Conservation (phyloP, 2,797 vertebrate genomes). For the Alfaro cultratus region DNA sequence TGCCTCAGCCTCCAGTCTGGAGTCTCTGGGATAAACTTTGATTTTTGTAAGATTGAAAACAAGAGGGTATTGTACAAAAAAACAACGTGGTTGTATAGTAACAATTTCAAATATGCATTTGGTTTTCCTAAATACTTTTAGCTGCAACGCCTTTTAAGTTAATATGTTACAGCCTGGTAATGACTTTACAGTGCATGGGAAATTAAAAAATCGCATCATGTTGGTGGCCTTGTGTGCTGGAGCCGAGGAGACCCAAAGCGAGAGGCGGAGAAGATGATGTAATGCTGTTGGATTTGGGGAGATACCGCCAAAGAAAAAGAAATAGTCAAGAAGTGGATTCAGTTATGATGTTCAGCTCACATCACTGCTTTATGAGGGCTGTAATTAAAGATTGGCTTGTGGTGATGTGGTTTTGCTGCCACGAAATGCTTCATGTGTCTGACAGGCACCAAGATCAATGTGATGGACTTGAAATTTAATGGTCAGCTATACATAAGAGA, state of each 20-base stretch:
- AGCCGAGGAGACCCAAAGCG: conserved; percentile 55
- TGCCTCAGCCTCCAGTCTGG: conserved; percentile 10
- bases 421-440: conserved; percentile 66
- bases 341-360: conserved; percentile 57
- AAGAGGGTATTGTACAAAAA: conserved; percentile 6
- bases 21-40: conserved; percentile 36
- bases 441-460: conserved; percentile 62
- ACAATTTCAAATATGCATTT: conserved; percentile 4
- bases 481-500: conserved; percentile 59
- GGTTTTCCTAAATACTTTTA: conserved; percentile 15
- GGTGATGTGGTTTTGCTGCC: conserved; percentile 61
- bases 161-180: conserved; percentile 20
- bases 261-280: conserved; percentile 61
- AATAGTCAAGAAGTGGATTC: conserved; percentile 53
- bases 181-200: conserved; percentile 29
- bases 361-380: conserved; percentile 60
- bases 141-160: conserved; percentile 6
- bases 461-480: conserved; percentile 50
- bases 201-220: conserved; percentile 38
- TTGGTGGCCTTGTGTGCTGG: conserved; percentile 67
- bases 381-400: conserved; percentile 74
- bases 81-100: conserved; percentile 1
- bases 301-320: conserved; percentile 61
- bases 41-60: conserved; percentile 42
- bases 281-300: conserved; percentile 63